A percentile compares a stretch with the other conserved stretches of the same genome.
Conservation (phyloP, 2,113 vertebrate species). For the Onychorhynchus coronatus region DNA sequence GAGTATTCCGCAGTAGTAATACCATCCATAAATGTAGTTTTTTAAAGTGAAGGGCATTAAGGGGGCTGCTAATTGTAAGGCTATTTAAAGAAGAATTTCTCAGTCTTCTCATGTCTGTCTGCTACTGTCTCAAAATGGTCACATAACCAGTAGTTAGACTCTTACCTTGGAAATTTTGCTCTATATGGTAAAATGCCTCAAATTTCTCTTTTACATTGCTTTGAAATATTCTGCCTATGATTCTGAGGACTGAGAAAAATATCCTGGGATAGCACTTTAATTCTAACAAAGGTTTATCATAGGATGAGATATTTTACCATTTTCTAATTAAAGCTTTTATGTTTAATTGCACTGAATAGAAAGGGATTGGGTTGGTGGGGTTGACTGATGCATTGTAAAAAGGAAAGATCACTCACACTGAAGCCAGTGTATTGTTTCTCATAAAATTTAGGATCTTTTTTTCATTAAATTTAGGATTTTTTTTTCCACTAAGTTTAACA, state of each 20-base stretch:
- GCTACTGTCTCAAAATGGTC: background rate
- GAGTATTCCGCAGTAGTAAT: background rate
- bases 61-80: background rate
- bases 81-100: background rate
- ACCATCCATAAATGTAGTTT: background rate
- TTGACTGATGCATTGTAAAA: background rate
- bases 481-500: background rate
- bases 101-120: background rate
- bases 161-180: background rate
- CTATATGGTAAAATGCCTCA: background rate
- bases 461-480: background rate
- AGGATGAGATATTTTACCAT: background rate
- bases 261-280: background rate
- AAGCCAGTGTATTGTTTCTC: background rate
- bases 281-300: background rate
- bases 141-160: fast-evolving
- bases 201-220: background rate
- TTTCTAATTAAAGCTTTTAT: background rate
- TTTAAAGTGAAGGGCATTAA: background rate
- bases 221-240: background rate
- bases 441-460: background rate
- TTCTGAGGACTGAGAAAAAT: background rate
- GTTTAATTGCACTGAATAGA: background rate
- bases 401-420: background rate
- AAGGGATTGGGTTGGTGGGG: fast-evolving